Conservation (phyloP, 2,888 invertebrate species). For the Lasioglossum malachurum region DNA sequence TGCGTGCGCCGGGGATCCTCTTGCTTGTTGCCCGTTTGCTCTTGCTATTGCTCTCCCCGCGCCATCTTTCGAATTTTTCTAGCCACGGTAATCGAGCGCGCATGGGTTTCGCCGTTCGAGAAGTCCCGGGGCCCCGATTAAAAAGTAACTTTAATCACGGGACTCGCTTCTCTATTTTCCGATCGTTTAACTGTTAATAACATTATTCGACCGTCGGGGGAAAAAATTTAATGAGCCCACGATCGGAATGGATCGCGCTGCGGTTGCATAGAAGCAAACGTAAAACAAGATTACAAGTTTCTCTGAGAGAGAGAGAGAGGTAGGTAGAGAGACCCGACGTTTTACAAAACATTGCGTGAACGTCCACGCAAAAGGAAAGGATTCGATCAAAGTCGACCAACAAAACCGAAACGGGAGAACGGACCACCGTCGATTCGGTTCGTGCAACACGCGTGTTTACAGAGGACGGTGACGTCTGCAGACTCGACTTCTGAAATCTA, state of each 20-base stretch:
- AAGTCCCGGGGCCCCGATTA: slow-evolving; percentile 1
- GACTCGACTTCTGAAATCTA: neutral
- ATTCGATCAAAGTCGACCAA: neutral
- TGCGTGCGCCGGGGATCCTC: slow-evolving; percentile 36
- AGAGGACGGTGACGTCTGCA: neutral
- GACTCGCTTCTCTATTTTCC: neutral
- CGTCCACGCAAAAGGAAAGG: neutral
- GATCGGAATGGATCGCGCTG: neutral
- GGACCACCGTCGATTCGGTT: neutral
- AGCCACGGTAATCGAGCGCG: slow-evolving; percentile 16
- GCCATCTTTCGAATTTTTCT: slow-evolving; percentile 26
- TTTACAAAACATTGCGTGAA: neutral
- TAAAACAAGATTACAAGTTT: neutral
- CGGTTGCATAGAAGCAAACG: neutral
- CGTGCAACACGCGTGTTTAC: neutral
- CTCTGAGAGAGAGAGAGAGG: neutral
- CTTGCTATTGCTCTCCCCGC: slow-evolving; percentile 1
- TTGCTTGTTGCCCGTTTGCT: neutral
- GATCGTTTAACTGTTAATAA: slow-evolving; percentile 4
- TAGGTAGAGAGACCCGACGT: neutral
- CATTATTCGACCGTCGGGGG: neutral
- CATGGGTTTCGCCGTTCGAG: slow-evolving; percentile 16
- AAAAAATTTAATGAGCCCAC: neutral
- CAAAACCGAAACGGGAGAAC: neutral
- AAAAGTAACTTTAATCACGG: slow-evolving; percentile 17